Conservation (phyloP, 2,888 invertebrate genomes). For the Plagodis pulveraria region DNA sequence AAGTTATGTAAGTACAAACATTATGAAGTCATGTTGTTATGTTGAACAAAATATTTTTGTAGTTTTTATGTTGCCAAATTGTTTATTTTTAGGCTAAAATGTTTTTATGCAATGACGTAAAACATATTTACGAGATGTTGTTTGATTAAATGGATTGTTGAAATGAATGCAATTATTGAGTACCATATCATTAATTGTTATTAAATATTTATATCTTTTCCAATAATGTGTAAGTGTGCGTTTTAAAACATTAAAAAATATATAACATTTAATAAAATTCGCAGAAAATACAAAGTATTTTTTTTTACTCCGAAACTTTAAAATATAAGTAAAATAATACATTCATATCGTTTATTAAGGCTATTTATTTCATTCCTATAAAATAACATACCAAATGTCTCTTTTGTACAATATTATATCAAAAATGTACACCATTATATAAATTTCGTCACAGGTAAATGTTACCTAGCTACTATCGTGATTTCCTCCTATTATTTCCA, state of each 20-base stretch:
- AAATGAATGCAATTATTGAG: slow-evolving; percentile 44
- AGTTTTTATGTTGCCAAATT: slow-evolving; percentile 6
- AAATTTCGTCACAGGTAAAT: slow-evolving; percentile 84
- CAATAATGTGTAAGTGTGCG: slow-evolving; percentile 55
- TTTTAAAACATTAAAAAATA: slow-evolving; percentile 55
- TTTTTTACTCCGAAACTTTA: neutral
- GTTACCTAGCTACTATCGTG: slow-evolving; percentile 79
- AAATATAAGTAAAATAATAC: slow-evolving; percentile 43
- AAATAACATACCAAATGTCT: slow-evolving; percentile 86
- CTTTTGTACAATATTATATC: slow-evolving; percentile 86
- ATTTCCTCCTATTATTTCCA: slow-evolving; percentile 60
- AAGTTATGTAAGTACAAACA: slow-evolving; percentile 49
- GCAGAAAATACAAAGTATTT: slow-evolving; percentile 37
- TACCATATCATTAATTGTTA: slow-evolving; percentile 64
- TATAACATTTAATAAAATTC: slow-evolving; percentile 68
- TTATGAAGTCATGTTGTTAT: slow-evolving; percentile 5
- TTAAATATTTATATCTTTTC: slow-evolving; percentile 55
- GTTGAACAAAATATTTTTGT: slow-evolving; percentile 24
- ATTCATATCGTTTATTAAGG: slow-evolving; percentile 73
- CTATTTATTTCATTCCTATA: slow-evolving; percentile 86
- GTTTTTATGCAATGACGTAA: slow-evolving; percentile 18
- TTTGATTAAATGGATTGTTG: slow-evolving; percentile 37
- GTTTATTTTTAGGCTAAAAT: slow-evolving; percentile 15
- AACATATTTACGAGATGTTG: slow-evolving; percentile 22
- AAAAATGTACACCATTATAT: slow-evolving; percentile 86